phyloP scores from a whole-genome alignment of 2,113 vertebrate species.

The Gadus macrocephalus region DNA sequence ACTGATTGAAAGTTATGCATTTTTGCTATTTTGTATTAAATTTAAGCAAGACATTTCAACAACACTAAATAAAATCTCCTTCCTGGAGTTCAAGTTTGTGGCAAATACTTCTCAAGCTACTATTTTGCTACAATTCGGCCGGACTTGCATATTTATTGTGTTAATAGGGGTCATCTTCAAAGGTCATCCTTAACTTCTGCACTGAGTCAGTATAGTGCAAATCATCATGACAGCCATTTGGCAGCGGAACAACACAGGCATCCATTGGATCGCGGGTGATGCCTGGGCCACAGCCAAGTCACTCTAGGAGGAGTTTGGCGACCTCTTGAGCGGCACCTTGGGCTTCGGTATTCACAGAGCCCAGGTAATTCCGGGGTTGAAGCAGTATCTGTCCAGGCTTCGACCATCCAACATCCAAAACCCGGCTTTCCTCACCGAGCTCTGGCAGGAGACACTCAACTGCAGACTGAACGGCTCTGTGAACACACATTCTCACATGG shows the following conservation, averaged over 20 bases:
- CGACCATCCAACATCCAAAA: constrained; percentile 20
- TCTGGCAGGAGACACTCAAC: constrained; percentile 68
- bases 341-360: constrained; percentile 68
- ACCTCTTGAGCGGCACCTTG: constrained; percentile 60
- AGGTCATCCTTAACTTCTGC: constrained; percentile 64
- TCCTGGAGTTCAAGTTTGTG: too few species aligned
- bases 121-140: too few species aligned
- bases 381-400: constrained; percentile 44
- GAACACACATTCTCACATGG: constrained; percentile 48
- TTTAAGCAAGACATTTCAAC: too few species aligned
- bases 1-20: too few species aligned
- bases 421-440: constrained; percentile 58
- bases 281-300: constrained; percentile 65
- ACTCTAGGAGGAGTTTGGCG: constrained; percentile 56
- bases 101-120: too few species aligned
- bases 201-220: constrained; percentile 58
- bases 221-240: constrained; percentile 57
- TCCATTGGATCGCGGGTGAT: constrained; percentile 72
- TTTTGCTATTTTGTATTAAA: too few species aligned
- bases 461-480: constrained; percentile 58
- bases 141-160: not conserved
- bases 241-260: constrained; percentile 52
- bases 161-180: constrained; percentile 50
- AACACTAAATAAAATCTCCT: too few species aligned
- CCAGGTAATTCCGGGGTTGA: constrained; percentile 54